phyloP scores from a whole-genome alignment of 2,797 vertebrate genomes.

The Erithacus rubecula region DNA sequence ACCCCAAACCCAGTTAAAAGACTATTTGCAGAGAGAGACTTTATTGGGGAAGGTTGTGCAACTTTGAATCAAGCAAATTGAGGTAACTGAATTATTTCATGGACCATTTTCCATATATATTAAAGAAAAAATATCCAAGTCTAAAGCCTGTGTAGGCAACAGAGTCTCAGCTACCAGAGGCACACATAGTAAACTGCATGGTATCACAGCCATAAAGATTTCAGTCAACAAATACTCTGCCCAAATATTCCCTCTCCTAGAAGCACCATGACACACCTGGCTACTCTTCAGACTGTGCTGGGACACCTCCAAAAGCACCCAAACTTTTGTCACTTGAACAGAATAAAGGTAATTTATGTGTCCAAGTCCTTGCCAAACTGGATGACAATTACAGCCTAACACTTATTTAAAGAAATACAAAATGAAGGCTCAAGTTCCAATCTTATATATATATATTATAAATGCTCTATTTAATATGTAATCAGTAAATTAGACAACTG shows the following conservation, averaged over 20 bases:
- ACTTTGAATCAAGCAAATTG: not conserved
- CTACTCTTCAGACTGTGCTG: not conserved
- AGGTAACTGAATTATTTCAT: not conserved
- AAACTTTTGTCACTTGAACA: not conserved
- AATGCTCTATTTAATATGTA: not conserved
- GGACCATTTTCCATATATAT: not conserved
- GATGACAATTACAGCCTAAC: not conserved
- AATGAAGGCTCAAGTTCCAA: not conserved
- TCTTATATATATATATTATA: not conserved
- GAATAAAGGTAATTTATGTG: not conserved
- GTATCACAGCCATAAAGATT: not conserved
- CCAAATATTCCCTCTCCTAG: not conserved
- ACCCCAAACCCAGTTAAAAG: not conserved
- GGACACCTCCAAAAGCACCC: not conserved
- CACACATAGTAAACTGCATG: rapidly evolving
- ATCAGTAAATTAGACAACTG: not conserved
- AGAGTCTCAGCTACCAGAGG: not conserved
- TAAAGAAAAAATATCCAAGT: not conserved
- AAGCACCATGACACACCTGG: not conserved
- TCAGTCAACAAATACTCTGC: not conserved
- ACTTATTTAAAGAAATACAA: not conserved
- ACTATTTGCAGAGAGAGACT: not conserved
- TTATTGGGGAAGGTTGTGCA: not conserved
- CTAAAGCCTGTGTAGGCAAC: not conserved
- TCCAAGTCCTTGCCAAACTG: not conserved